Base-by-base conservation (phyloP, 2,888 invertebrate species). In the Cabera pusaria region DNA sequence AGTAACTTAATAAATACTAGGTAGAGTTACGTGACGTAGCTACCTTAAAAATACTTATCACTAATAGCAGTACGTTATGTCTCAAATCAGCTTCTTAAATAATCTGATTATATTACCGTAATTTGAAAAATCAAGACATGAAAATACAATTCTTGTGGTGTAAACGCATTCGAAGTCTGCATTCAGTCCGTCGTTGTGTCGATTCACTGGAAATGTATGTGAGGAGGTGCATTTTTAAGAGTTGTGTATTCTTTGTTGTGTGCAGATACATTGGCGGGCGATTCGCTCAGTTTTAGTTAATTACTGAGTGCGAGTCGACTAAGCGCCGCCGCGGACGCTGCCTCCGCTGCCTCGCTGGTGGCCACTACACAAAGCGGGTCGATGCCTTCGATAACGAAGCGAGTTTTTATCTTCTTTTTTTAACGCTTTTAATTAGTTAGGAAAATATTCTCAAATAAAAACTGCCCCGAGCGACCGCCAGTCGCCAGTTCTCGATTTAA, bases 381-480 rank as follows among this genome's bases (percentile, higher is more conserved):
- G 87, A 88, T 88, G 84, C 73, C 84, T 75, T 76, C 84, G 87
- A 88, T 88, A 88, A 85, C 84, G 83, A 82, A 78, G 70, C 76
- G 64, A 68, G 76, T 79, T 81, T 83, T 83, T 76, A 80, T 86
- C 79, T 78, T 86, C 84, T 84, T 86, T 85, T 86, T 88, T 85
- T 72, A 74, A 85, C 85, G 84, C 81, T 84, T 86, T 88, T 88
- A 88, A 88, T 87, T 87, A 87, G 86, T 87, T 85, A 86, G 86
- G 87, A 86, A 88, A 88, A 87, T 87, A 86, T 86, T 82, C 80
- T 85, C 81, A 83, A 86, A 83, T 79, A 84, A 83, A 83, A 81
- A 76, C 68, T 67, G 78, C 82, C 80, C 68, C 64, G 63, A 66
- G 80, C 75, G 56, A 59, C 59, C 65, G 64, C 67, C 66, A 63